phyloP scores from a whole-genome alignment of 2,888 invertebrate genomes.

The Caenorhabditis sp. region DNA sequence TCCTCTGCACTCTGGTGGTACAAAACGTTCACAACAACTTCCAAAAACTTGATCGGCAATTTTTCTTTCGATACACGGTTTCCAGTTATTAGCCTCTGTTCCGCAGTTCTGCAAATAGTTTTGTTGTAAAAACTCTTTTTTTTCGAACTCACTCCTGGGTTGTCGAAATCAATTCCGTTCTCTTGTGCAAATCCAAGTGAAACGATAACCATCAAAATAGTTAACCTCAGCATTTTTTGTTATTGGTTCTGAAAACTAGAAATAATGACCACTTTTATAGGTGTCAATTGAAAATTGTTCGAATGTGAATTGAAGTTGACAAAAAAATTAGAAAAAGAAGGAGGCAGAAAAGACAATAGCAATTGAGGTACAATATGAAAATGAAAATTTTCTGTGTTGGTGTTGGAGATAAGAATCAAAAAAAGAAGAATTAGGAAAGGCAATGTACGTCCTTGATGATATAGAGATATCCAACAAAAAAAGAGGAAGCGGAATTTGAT shows the following conservation, averaged over 20 bases:
- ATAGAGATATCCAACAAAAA: slow-evolving; percentile 11
- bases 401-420: slow-evolving; percentile 7
- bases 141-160: slow-evolving; percentile 32
- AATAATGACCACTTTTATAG: not conserved
- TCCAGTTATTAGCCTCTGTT: slow-evolving; percentile 64
- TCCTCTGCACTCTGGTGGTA: slow-evolving; percentile 69
- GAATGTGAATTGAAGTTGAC: not conserved
- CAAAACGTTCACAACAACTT: slow-evolving; percentile 68
- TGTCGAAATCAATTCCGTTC: slow-evolving; percentile 41
- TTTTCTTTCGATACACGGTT: slow-evolving; percentile 70
- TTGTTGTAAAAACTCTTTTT: not conserved
- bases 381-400: slow-evolving; percentile 6
- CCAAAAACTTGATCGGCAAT: slow-evolving; percentile 69
- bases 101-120: slow-evolving; percentile 62
- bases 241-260: not conserved
- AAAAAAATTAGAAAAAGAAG: not conserved
- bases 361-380: slow-evolving; percentile 9
- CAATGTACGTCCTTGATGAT: slow-evolving; percentile 12
- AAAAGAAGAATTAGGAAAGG: slow-evolving; percentile 18
- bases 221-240: slow-evolving; percentile 22
- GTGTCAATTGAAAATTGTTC: not conserved
- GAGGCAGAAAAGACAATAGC: not conserved
- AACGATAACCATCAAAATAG: slow-evolving; percentile 1
- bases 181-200: slow-evolving; percentile 24
- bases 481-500: slow-evolving; percentile 29